Evolutionary conservation across 2,888 invertebrate genomes (phyloP), one percentile per base, ranked within the genome.

Genomic region (Agrochola circellaris): DNA sequence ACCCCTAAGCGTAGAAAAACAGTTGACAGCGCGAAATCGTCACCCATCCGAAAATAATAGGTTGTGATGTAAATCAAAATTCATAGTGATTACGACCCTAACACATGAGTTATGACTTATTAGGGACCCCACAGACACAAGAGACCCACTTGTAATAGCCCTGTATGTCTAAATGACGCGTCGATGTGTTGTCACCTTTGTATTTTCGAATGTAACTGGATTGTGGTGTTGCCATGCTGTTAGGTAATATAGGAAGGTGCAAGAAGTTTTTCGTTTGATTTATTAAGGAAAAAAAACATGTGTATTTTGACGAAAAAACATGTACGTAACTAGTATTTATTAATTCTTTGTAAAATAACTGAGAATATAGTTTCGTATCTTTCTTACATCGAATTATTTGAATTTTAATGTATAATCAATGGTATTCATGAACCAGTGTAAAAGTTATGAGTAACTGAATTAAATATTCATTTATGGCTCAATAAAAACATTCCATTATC

Each of bases 111-210:
- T 96, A 96, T 95, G 95, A 95, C 93, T 94, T 95, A 94, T 95
- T 93, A 94, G 91, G 89, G 84, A 87, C 85, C 77, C 77, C 75
- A 73, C 75, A 79, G 76, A 81, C 62, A 92, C 91, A 86, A 87
- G 83, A 89, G 91, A 88, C 86, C 90, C 92, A 94, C 94, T 93
- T 92, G 90, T 91, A 91, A 94, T 93, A 93, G 94, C 95, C 95
- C 93, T 92, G 93, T 92, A 87, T 89, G 90, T 91, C 92, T 93
- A 94, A 95, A 95, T 95, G 95, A 95, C 94, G 92, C 93, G 95
- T 94, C 95, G 93, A 91, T 95, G 94, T 92, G 93, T 95, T 95
- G 96, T 95, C 96, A 96, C 95, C 95, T 95, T 93, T 91, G 91
- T 92, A 95, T 94, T 94, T 94, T 95, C 92, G 93, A 92, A 93